Evolutionary conservation across 2,797 vertebrate species (phyloP), one percentile per base, ranked within the genome.

Genomic region (Yasuhikotakia modesta): DNA sequence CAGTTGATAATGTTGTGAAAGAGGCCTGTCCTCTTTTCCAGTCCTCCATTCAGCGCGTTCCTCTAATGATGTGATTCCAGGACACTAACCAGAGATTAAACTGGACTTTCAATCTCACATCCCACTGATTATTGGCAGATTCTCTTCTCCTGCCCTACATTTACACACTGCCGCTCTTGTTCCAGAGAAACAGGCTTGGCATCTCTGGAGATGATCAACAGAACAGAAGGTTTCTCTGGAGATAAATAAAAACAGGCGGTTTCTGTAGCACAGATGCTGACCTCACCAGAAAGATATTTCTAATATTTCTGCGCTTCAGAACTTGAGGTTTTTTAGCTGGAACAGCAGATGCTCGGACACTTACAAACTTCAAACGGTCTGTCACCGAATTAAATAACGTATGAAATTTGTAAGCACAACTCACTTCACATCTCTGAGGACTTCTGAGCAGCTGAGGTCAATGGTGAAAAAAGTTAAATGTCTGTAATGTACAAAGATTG

Each of bases 251-350:
- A 58, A 48, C 64, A 76, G 73, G 57, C 12, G 32, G 5, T 12
- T 8, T 50, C 39, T 27, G 70, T 19, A 12, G 5, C 43, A 2
- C 32, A 45, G 52, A 32, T 48, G 35, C 17, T 76, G 74, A 76
- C 45, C 74, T 76, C 64, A 76, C 13, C 53, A 27, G 12, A 1
- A 2, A 76, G 52, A 76, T 32, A 76, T 76, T 35, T 45, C 64
- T 30, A 22, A n/a, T 35, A 32, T 10, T 32, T 57, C 30, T 24
- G 6, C 1, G 16, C 3, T 13, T 60, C 3, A 19, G 52, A 50
- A 50, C 53, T 22, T 55, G 21, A 5, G 48, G 10, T 4, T 5
- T 17, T 50, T 50, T 14, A 50, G 16, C 5, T 8, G 6, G 16
- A 17, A 50, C 16, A 4, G 48, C 48, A 50, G 48, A 16, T 50